Base-by-base conservation (phyloP, 2,888 invertebrate genomes). In the Parelbella ahira region DNA sequence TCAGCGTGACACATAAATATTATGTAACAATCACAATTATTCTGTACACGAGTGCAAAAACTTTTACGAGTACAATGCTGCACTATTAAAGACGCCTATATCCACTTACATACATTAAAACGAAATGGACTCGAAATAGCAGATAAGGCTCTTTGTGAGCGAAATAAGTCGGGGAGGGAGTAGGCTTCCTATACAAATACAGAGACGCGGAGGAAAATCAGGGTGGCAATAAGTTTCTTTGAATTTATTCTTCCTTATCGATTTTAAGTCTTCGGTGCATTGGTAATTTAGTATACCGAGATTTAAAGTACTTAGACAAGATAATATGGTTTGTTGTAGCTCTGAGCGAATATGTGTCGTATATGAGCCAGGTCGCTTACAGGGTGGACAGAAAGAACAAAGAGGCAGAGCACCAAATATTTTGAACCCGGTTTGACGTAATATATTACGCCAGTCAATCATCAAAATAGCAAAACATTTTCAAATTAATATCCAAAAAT, bases 71-170 rank as follows among this genome's bases (percentile, higher is more conserved):
- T 37, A 37, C 37, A 27, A 5, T 37, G 37, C 24, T 25, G 9
- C 36, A 18, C 27, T 12, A 28, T 37, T 28, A 27, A 20, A 9
- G 20, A 28, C 10, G 5, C 8, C 10, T 4, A 11, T 18, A 25
- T 18, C 1, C 13, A 8, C 18, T n/a, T 36, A 42, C 37, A 33
- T 43, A 44, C 37, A 37, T 45, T 81, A 80, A 82, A 80, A 81
- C 77, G 79, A 76, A 83, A 83, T 82, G 81, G 79, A 73, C 72
- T 70, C 70, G 79, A 83, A 81, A 79, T 80, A 73, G 70, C 67
- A 77, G 79, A 82, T 82, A 82, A 78, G 73, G 63, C 68, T 68
- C 74, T 69, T 75, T 76, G 75, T 71, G 69, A 68, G 68, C 62
- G 72, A 70, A 73, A 78, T 69, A 65, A 67, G 68, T 53, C 55